These are phyloP conservation scores for Eupithecia centaureata DNA, from an alignment of 2,888 invertebrate species.

Conservation along the genomic window DNA sequence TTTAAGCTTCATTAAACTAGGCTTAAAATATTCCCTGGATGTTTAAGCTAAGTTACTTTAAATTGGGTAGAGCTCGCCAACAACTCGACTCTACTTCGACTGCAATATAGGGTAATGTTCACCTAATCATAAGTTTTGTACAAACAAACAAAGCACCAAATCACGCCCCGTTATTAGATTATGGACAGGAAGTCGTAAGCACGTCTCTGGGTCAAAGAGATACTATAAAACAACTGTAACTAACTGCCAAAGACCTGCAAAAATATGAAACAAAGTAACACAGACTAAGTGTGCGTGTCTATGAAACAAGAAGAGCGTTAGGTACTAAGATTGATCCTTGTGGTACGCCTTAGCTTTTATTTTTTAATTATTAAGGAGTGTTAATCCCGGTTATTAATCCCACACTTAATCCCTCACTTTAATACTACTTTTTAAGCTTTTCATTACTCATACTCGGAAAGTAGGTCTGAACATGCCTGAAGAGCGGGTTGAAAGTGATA, in stretches of 20 bases:
- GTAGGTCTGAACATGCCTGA: no score
- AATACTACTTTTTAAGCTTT: no score
- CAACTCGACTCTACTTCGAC: slow-evolving; percentile 27
- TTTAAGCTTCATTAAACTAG: neutral
- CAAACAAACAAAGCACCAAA: slow-evolving; percentile 11
- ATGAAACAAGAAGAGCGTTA: neutral
- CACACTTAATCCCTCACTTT: no score
- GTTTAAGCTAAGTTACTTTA: neutral
- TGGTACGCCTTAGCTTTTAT: no score
- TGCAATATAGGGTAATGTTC: slow-evolving; percentile 51
- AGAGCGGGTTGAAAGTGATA: no score
- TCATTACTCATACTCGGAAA: no score
- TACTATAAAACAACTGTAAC: slow-evolving; percentile 6
- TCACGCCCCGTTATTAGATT: slow-evolving; percentile 9
- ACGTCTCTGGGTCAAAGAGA: neutral
- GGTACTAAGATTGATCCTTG: neutral
- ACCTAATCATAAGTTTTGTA: slow-evolving; percentile 13
- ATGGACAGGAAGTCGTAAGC: neutral
- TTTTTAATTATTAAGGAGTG: no score
- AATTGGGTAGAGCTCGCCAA: slow-evolving; percentile 5
- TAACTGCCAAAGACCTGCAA: slow-evolving; percentile 2
- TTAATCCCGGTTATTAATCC: no score
- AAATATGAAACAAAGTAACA: neutral
- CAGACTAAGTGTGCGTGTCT: neutral
- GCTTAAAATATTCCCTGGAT: neutral